Evolutionary conservation across 1,140 invertebrate species (phyloP).

Genomic region (Lysiphlebus fabarum): DNA sequence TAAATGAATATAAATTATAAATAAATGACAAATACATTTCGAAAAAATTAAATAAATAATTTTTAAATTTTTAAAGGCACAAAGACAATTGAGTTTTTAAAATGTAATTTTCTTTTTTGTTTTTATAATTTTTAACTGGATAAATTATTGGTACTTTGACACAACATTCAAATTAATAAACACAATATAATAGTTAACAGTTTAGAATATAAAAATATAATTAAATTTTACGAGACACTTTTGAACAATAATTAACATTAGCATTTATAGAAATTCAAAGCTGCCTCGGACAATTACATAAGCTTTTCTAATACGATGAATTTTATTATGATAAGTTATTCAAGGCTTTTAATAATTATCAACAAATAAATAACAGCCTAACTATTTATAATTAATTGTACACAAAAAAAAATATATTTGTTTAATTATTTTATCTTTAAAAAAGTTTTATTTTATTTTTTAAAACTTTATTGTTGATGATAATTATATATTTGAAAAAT

Average conservation of each 20-base stretch:
- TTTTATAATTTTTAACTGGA: not conserved
- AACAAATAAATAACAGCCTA: not conserved
- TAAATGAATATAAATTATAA: not conserved
- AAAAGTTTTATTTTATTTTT: slow-evolving; percentile 9
- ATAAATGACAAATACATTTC: no score
- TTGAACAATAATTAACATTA: not conserved
- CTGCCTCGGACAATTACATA: slow-evolving; percentile 11
- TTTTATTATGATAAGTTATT: slow-evolving; percentile 10
- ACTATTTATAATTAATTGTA: not conserved
- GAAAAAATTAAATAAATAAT: no score
- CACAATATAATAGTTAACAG: not conserved
- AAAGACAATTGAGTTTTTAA: no score
- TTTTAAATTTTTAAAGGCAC: no score
- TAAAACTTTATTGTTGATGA: no score
- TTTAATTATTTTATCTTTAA: not conserved
- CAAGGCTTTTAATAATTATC: not conserved
- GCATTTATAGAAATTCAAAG: slow-evolving; percentile 11
- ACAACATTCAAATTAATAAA: not conserved
- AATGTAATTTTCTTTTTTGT: not conserved
- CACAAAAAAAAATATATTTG: not conserved
- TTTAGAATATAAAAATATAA: not conserved
- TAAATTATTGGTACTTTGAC: not conserved
- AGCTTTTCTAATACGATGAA: slow-evolving; percentile 21
- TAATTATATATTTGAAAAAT: no score
- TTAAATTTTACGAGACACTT: not conserved